These are phyloP conservation scores for Heterodera filipjevi DNA, from an alignment of 2,888 invertebrate species.

Conservation along the genomic window DNA sequence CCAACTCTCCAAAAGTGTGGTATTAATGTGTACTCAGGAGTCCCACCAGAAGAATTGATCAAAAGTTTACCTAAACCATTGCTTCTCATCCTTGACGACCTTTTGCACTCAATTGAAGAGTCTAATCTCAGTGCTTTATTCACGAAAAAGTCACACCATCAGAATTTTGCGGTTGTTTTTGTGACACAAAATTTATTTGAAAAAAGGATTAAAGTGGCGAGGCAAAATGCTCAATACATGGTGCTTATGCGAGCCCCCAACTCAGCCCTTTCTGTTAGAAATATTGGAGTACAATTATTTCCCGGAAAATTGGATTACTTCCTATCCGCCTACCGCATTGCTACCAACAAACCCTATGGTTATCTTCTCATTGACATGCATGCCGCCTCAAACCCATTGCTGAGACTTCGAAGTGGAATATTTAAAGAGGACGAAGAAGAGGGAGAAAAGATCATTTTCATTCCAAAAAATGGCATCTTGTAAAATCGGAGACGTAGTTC, in stretches of 20 bases:
- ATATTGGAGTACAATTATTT: slow-evolving; percentile 33
- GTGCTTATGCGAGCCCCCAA: slow-evolving; percentile 35
- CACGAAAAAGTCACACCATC: slow-evolving; percentile 38
- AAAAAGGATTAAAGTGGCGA: slow-evolving; percentile 32
- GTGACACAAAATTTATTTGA: slow-evolving; percentile 39
- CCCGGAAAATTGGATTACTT: slow-evolving; percentile 30
- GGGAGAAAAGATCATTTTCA: slow-evolving; percentile 17
- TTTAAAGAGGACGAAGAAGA: slow-evolving; percentile 31
- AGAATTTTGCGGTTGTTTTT: slow-evolving; percentile 34
- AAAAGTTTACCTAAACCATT: slow-evolving; percentile 11
- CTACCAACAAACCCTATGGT: slow-evolving; percentile 22
- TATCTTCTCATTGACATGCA: slow-evolving; percentile 37
- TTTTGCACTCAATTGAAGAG: slow-evolving; percentile 30
- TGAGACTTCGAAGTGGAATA: slow-evolving; percentile 35
- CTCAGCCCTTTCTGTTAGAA: slow-evolving; percentile 22
- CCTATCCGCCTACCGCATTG: slow-evolving; percentile 19
- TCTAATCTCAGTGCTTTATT: slow-evolving; percentile 27
- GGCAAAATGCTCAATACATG: slow-evolving; percentile 35
- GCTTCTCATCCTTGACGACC: slow-evolving; percentile 34
- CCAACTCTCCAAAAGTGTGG: slow-evolving; percentile 34
- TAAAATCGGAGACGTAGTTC: background rate
- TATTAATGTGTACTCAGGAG: slow-evolving; percentile 24
- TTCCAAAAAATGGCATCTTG: slow-evolving; percentile 16
- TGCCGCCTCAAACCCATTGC: slow-evolving; percentile 22
- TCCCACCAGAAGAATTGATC: slow-evolving; percentile 30